Conservation (phyloP, 2,797 vertebrate genomes). For the Eremophila alpestris region DNA sequence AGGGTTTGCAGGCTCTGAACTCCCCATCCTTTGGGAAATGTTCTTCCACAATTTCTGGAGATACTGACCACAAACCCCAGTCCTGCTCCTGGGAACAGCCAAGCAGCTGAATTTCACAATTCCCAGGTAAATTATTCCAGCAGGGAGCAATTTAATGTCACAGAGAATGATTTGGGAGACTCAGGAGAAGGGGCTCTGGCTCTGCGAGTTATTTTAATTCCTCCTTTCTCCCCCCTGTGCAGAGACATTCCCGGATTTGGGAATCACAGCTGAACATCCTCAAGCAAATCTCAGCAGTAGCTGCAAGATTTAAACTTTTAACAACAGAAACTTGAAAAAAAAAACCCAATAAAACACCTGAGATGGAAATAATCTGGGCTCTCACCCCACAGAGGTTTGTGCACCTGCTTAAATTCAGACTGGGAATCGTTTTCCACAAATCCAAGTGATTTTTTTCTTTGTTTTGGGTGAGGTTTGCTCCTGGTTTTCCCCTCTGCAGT, state of each 20-base stretch:
- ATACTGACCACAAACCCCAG: background rate
- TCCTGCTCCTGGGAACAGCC: background rate
- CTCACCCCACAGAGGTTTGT: background rate
- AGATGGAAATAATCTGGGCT: background rate
- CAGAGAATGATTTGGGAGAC: accelerated
- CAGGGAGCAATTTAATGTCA: background rate
- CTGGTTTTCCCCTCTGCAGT: background rate
- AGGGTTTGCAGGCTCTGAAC: background rate
- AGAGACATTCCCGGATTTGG: background rate
- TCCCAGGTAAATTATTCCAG: background rate
- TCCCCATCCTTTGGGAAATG: background rate
- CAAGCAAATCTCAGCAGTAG: background rate
- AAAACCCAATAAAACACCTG: background rate
- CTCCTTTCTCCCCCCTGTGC: background rate
- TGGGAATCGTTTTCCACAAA: background rate
- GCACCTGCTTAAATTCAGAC: background rate
- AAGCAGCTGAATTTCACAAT: background rate
- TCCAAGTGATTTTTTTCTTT: background rate
- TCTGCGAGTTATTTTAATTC: background rate
- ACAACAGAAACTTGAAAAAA: background rate
- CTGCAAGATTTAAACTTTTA: background rate
- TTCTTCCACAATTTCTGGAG: background rate
- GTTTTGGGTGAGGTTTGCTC: background rate
- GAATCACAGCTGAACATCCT: background rate
- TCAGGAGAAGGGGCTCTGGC: background rate